Evolutionary conservation across 2,888 invertebrate species (phyloP).

Genomic region (Entomobrya multifasciata): DNA sequence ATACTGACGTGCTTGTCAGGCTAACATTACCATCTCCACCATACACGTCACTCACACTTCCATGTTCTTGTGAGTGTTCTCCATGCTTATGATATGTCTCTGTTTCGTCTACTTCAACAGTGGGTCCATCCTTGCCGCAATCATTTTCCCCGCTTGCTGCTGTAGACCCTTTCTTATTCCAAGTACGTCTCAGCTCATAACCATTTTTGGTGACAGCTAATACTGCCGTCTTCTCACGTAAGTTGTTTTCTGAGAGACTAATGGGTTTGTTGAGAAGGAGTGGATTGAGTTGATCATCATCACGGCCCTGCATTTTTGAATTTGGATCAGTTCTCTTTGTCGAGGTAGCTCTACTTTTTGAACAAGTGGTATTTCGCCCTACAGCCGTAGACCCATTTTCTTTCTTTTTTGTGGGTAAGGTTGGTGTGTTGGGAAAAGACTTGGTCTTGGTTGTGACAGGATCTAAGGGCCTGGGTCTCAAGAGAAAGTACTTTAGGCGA

Average conservation of each 20-base stretch:
- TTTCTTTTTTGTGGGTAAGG: slow-evolving; percentile 59
- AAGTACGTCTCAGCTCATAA: slow-evolving; percentile 53
- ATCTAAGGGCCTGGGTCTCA: slow-evolving; percentile 74
- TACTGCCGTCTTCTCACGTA: slow-evolving; percentile 67
- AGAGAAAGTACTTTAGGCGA: slow-evolving; percentile 78
- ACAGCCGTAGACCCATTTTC: slow-evolving; percentile 45
- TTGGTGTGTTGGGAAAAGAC: slow-evolving; percentile 79
- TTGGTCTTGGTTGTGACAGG: slow-evolving; percentile 74
- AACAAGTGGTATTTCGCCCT: slow-evolving; percentile 55
- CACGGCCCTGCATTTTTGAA: slow-evolving; percentile 58
- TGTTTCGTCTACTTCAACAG: slow-evolving; percentile 25
- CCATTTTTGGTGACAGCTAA: slow-evolving; percentile 63
- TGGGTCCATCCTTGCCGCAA: slow-evolving; percentile 31
- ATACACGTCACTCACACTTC: slow-evolving; percentile 65
- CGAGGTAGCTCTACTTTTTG: neutral
- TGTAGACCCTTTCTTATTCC: slow-evolving; percentile 40
- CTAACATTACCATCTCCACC: slow-evolving; percentile 68
- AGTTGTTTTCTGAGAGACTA: slow-evolving; percentile 76
- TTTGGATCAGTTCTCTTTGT: slow-evolving; percentile 48
- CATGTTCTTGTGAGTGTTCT: slow-evolving; percentile 57
- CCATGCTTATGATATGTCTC: slow-evolving; percentile 47
- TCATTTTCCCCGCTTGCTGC: slow-evolving; percentile 49
- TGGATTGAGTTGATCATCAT: slow-evolving; percentile 53
- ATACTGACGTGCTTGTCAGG: slow-evolving; percentile 72
- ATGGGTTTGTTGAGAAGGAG: slow-evolving; percentile 69